Percentiles rank a stretch among this genome's conserved stretches.
phyloP scores from a whole-genome alignment of 2,888 invertebrate genomes.

The Drymonia ruficornis region DNA sequence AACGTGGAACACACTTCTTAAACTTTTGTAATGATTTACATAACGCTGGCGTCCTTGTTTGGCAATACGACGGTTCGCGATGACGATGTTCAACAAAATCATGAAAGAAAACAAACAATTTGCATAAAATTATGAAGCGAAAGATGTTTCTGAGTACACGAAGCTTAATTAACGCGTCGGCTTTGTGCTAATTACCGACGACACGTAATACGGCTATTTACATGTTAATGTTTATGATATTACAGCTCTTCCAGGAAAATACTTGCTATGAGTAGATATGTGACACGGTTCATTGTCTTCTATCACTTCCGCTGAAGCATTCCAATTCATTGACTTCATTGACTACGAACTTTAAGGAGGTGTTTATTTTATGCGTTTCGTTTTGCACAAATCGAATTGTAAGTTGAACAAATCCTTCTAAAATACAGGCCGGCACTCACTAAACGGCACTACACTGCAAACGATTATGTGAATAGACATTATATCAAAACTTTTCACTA shows the following conservation, averaged over 20 bases:
- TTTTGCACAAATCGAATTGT: too few species aligned
- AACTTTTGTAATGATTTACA: too few species aligned
- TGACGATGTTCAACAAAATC: slow-evolving; percentile 1
- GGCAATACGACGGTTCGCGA: not conserved
- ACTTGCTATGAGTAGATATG: not conserved
- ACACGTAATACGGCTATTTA: not conserved
- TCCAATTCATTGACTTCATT: too few species aligned
- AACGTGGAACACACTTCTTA: too few species aligned
- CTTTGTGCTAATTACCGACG: not conserved
- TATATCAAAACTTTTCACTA: too few species aligned
- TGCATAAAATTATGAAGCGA: not conserved
- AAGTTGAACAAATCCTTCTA: too few species aligned
- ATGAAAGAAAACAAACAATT: slow-evolving; percentile 4
- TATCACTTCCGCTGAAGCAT: too few species aligned
- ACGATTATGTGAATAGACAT: too few species aligned
- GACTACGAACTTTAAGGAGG: too few species aligned
- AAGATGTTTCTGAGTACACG: not conserved
- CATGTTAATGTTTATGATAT: not conserved
- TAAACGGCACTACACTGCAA: too few species aligned
- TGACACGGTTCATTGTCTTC: not conserved
- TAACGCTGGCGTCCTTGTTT: not conserved
- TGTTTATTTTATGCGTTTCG: too few species aligned
- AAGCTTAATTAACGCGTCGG: not conserved
- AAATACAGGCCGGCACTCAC: too few species aligned
- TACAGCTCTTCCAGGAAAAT: not conserved